phyloP scores from a whole-genome alignment of 2,888 invertebrate species.

The Pseudanteris insignis region DNA sequence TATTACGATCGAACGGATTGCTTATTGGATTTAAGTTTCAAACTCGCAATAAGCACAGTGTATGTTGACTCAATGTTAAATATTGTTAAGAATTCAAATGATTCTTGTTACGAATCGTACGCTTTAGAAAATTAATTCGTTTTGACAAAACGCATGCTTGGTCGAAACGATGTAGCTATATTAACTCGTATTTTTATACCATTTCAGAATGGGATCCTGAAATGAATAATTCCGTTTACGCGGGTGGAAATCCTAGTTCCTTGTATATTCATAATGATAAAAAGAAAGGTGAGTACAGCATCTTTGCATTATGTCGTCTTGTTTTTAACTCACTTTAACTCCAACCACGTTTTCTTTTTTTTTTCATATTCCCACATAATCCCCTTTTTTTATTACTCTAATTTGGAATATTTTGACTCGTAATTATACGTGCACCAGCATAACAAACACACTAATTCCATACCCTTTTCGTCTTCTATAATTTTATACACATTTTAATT shows the following conservation, averaged over 20 bases:
- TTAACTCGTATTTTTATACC: slow-evolving; percentile 43
- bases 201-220: slow-evolving; percentile 67
- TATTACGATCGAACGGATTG: too few relatives aligned
- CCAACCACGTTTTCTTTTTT: slow-evolving; percentile 1
- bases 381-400: too few relatives aligned
- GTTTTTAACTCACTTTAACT: not conserved
- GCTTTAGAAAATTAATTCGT: slow-evolving; percentile 1
- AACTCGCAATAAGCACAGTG: too few relatives aligned
- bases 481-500: too few relatives aligned
- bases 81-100: too few relatives aligned
- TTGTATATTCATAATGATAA: slow-evolving; percentile 70
- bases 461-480: too few relatives aligned
- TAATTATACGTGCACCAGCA: too few relatives aligned
- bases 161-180: slow-evolving; percentile 8
- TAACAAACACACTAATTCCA: too few relatives aligned
- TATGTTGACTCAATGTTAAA: too few relatives aligned
- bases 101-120: too few relatives aligned
- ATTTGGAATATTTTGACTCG: too few relatives aligned
- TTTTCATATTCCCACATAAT: not conserved
- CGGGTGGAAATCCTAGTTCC: slow-evolving; percentile 71
- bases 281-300: slow-evolving; percentile 55
- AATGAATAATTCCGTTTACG: slow-evolving; percentile 71
- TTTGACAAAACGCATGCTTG: slow-evolving; percentile 9
- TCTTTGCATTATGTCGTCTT: slow-evolving; percentile 24
- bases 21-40: too few relatives aligned